A percentile compares a stretch with the other conserved stretches of the same genome.
phyloP scores from a whole-genome alignment of 2,888 invertebrate genomes.

The Drosophila pseudotakahashii region DNA sequence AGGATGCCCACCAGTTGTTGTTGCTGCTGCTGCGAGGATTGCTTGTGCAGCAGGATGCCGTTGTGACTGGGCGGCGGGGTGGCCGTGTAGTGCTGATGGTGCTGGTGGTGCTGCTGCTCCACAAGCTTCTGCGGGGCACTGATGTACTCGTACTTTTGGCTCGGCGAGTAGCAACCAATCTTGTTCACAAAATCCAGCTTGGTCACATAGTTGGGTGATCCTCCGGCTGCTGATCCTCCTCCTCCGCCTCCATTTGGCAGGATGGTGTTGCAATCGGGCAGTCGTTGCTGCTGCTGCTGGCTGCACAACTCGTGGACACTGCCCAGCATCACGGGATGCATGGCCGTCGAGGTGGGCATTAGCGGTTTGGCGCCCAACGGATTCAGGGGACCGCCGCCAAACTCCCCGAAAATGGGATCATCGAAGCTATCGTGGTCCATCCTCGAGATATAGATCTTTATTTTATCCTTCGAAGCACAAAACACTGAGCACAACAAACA shows the following conservation, averaged over 20 bases:
- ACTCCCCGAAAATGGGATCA: slow-evolving; percentile 92
- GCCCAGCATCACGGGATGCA: slow-evolving; percentile 88
- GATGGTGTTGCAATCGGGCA: slow-evolving; percentile 84
- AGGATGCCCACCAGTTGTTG: slow-evolving; percentile 76
- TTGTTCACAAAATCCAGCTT: slow-evolving; percentile 83
- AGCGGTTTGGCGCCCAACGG: slow-evolving; percentile 84
- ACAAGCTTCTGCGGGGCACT: slow-evolving; percentile 78
- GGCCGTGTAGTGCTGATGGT: slow-evolving; percentile 72
- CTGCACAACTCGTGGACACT: slow-evolving; percentile 80
- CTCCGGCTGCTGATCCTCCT: slow-evolving; percentile 61
- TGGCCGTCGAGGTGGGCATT: slow-evolving; percentile 84
- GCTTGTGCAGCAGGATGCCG: slow-evolving; percentile 69
- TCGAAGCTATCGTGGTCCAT: slow-evolving; percentile 91
- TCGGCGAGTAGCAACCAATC: slow-evolving; percentile 84
- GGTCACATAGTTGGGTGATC: slow-evolving; percentile 81
- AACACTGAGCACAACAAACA: slow-evolving; percentile 13
- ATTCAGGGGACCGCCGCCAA: slow-evolving; percentile 87
- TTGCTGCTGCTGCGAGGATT: slow-evolving; percentile 61
- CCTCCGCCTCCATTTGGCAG: slow-evolving; percentile 79
- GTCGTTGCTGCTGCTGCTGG: slow-evolving; percentile 72
- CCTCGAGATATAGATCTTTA: slow-evolving; percentile 13
- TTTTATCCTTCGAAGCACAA: neutral
- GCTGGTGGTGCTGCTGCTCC: slow-evolving; percentile 70
- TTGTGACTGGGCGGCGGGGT: slow-evolving; percentile 77
- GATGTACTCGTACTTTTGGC: slow-evolving; percentile 84